These are phyloP conservation scores for Phrynocephalus versicolor DNA, from an alignment of 2,113 vertebrate species.

Conservation along the genomic window DNA sequence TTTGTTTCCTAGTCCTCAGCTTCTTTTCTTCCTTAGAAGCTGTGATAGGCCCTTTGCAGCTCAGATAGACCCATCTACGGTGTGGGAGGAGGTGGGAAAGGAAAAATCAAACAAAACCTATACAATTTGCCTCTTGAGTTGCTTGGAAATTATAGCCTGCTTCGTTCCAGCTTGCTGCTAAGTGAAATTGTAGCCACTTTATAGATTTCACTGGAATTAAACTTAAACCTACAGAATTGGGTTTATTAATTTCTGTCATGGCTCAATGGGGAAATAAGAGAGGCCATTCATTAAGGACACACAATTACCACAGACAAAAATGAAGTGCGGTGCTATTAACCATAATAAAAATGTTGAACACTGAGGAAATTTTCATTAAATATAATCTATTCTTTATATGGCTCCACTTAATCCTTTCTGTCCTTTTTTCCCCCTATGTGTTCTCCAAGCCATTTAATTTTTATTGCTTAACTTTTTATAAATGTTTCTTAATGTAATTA, in stretches of 20 bases:
- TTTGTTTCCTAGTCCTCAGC: constrained; percentile 55
- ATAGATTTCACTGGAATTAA: constrained; percentile 88
- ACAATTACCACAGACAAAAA: constrained; percentile 87
- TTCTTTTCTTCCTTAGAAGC: constrained; percentile 39
- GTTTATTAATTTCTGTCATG: constrained; percentile 88
- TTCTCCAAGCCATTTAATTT: constrained; percentile 80
- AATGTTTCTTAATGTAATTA: constrained; percentile 85
- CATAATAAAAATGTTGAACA: constrained; percentile 88
- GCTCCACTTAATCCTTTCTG: constrained; percentile 86
- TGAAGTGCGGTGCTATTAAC: constrained; percentile 84
- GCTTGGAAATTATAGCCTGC: constrained; percentile 70
- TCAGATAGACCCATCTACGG: constrained; percentile 53
- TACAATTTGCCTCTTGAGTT: constrained; percentile 70
- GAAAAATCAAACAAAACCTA: constrained; percentile 46
- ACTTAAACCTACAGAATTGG: constrained; percentile 88
- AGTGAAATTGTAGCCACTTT: constrained; percentile 85
- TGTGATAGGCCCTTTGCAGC: constrained; percentile 54
- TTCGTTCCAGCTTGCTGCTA: constrained; percentile 75
- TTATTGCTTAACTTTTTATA: constrained; percentile 83
- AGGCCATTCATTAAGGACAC: constrained; percentile 83
- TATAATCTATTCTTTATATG: constrained; percentile 85
- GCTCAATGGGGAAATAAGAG: constrained; percentile 84
- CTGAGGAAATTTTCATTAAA: constrained; percentile 88
- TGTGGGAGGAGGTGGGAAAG: neutral
- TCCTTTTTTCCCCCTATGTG: constrained; percentile 67